Evolutionary conservation across 2,888 invertebrate species (phyloP).

Genomic region (Exocentrus adspersus): DNA sequence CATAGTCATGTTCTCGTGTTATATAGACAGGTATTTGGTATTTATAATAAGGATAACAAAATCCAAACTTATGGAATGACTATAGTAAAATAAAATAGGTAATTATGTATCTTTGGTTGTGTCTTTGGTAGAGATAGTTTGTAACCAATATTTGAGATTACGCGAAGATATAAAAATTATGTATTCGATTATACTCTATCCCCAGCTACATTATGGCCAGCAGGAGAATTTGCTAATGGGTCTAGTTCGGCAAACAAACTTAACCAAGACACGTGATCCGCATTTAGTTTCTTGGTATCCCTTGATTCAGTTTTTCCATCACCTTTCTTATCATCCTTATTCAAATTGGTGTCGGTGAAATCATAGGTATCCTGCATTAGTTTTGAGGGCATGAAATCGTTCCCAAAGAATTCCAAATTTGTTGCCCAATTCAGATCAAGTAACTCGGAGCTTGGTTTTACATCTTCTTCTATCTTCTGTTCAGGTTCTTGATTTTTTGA

Average conservation of each 20-base stretch:
- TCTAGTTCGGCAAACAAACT: conserved; percentile 93
- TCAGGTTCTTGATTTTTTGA: conserved; percentile 35
- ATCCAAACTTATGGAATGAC: too few relatives aligned
- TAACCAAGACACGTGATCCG: conserved; percentile 74
- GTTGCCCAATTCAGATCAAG: conserved; percentile 56
- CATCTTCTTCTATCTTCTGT: conserved; percentile 32
- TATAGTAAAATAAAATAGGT: neutral
- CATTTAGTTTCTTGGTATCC: conserved; percentile 37
- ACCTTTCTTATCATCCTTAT: conserved; percentile 34
- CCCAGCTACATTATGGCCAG: conserved; percentile 48
- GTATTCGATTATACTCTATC: conserved; percentile 47
- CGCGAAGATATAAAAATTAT: neutral
- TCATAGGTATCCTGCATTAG: conserved; percentile 56
- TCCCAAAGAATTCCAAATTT: conserved; percentile 51
- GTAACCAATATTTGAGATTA: neutral
- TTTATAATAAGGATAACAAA: too few relatives aligned
- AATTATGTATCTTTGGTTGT: neutral
- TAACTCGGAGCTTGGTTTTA: conserved; percentile 52
- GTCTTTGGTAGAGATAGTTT: neutral
- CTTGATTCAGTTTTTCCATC: conserved; percentile 40
- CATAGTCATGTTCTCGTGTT: too few relatives aligned
- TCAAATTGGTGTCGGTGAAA: conserved; percentile 51
- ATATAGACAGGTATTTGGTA: too few relatives aligned
- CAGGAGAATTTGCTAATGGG: conserved; percentile 87
- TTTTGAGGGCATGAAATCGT: conserved; percentile 61